Conservation (phyloP, 2,888 invertebrate genomes). For the Drosophila austrosaltans region DNA sequence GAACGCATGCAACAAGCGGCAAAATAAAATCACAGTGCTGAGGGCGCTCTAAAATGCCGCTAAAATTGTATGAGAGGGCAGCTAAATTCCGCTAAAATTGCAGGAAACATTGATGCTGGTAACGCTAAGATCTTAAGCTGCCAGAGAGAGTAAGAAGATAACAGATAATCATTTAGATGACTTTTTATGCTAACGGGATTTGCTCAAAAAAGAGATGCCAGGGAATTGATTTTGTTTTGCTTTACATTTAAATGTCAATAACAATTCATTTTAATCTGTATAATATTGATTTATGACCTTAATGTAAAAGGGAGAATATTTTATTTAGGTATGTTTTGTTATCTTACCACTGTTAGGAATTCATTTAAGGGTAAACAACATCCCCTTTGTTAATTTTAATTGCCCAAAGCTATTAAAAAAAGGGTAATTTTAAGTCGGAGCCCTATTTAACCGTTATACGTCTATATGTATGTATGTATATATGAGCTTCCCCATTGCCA, state of each 20-base stretch:
- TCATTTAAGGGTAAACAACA: constrained; percentile 20
- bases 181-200: background rate
- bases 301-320: background rate
- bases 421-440: background rate
- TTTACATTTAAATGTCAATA: background rate
- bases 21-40: background rate
- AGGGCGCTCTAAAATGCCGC: background rate
- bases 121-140: background rate
- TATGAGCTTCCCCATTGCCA: background rate
- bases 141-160: background rate
- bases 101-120: background rate
- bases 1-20: background rate
- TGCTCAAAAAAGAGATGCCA: background rate
- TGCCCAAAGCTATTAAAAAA: background rate
- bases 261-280: background rate
- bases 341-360: background rate
- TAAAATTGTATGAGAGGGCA: background rate
- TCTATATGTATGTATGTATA: background rate
- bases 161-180: background rate
- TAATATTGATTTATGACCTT: background rate
- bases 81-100: background rate
- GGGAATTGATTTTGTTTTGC: background rate
- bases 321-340: background rate
- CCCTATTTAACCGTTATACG: background rate
- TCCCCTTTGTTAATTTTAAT: background rate